Conservation (phyloP, 2,888 invertebrate species). For the Aricia artaxerxes region DNA sequence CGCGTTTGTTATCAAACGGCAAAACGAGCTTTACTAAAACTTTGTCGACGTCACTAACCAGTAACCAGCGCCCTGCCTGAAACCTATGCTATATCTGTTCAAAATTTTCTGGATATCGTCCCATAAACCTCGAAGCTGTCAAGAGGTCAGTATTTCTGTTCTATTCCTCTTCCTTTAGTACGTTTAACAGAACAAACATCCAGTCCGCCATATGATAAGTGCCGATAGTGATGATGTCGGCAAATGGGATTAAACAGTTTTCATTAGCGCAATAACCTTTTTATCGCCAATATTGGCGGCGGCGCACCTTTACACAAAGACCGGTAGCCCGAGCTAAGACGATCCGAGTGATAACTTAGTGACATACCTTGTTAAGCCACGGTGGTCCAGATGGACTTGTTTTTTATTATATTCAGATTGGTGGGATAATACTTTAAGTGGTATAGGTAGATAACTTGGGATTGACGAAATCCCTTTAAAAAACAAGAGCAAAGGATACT, state of each 20-base stretch:
- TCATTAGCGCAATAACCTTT: slow-evolving; percentile 21
- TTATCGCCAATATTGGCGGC: slow-evolving; percentile 7
- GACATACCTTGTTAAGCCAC: slow-evolving; percentile 69
- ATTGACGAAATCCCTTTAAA: neutral
- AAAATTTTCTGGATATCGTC: too few species aligned
- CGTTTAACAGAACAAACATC: too few species aligned
- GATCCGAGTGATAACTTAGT: slow-evolving; percentile 46
- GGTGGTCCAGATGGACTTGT: neutral
- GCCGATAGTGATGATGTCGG: neutral
- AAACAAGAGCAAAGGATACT: neutral
- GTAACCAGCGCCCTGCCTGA: neutral
- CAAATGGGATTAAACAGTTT: slow-evolving; percentile 16
- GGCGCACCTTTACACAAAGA: slow-evolving; percentile 33
- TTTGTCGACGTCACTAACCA: neutral
- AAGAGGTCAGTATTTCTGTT: too few species aligned
- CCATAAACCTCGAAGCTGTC: too few species aligned
- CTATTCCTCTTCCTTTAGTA: too few species aligned
- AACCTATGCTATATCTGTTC: too few species aligned
- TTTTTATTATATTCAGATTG: neutral
- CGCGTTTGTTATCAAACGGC: neutral
- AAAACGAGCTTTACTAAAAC: neutral
- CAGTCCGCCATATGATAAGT: neutral
- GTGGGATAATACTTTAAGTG: slow-evolving; percentile 21
- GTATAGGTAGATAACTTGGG: neutral
- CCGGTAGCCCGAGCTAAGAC: slow-evolving; percentile 37